A percentile compares a stretch with the other conserved stretches of the same genome.
Conservation (phyloP, 2,888 invertebrate species). For the Choreutis nemorana region DNA sequence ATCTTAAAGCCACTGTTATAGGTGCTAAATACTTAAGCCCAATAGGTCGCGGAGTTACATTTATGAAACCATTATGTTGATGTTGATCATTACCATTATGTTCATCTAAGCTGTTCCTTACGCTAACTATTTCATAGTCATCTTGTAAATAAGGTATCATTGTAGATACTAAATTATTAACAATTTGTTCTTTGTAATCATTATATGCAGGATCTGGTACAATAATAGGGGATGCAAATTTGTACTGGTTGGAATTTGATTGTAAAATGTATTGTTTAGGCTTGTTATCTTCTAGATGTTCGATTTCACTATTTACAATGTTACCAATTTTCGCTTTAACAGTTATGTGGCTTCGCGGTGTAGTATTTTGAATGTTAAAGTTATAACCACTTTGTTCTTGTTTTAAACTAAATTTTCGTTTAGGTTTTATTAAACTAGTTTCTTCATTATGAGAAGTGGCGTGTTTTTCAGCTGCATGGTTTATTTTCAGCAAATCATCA, state of each 20-base stretch:
- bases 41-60: constrained; percentile 66
- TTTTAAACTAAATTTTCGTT: constrained; percentile 21
- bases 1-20: constrained; percentile 65
- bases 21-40: constrained; percentile 66
- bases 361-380: constrained; percentile 14
- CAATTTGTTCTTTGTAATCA: constrained; percentile 35
- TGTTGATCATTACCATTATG: constrained; percentile 15
- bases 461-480: constrained; percentile 50
- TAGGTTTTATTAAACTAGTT: constrained; percentile 38
- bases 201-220: constrained; percentile 38
- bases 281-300: constrained; percentile 21
- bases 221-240: constrained; percentile 54
- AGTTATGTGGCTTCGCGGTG: constrained; percentile 27
- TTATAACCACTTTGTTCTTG: constrained; percentile 19
- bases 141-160: constrained; percentile 48
- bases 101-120: constrained; percentile 28
- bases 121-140: constrained; percentile 51
- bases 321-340: constrained; percentile 43
- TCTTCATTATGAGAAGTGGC: constrained; percentile 33
- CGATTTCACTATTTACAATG: constrained; percentile 28
- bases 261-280: constrained; percentile 20
- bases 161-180: constrained; percentile 49
- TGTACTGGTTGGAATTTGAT: constrained; percentile 28
- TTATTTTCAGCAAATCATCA: constrained; percentile 71
- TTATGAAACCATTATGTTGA: constrained; percentile 24